Evolutionary conservation across 1,140 invertebrate genomes (phyloP).

Genomic region (Drosophila ambigua): DNA sequence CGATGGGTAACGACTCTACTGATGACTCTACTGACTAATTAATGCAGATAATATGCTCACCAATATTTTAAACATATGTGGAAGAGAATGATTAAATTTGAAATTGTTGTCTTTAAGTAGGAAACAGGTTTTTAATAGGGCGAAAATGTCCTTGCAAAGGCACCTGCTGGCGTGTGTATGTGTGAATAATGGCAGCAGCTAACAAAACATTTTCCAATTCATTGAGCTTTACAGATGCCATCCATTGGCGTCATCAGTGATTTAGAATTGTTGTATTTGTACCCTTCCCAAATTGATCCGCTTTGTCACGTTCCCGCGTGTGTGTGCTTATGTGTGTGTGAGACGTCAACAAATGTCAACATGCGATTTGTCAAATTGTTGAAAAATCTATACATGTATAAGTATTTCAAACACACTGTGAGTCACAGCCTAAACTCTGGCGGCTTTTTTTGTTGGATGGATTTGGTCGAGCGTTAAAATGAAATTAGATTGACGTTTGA

Average conservation of each 20-base stretch:
- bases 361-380: constrained; percentile 82
- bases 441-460: constrained; percentile 29
- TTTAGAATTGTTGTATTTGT: constrained; percentile 41
- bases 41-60: no score
- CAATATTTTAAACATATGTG: no score
- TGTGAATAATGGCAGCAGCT: constrained; percentile 72
- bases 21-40: no score
- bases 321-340: constrained; percentile 21
- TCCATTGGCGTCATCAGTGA: constrained; percentile 59
- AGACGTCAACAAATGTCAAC: constrained; percentile 78
- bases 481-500: constrained; percentile 83
- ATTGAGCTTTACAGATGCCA: constrained; percentile 81
- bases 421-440: constrained; percentile 27
- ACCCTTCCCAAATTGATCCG: constrained; percentile 27
- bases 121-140: no score
- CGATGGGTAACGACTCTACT: no score
- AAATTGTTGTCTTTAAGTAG: no score
- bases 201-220: constrained; percentile 83
- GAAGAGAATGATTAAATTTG: no score
- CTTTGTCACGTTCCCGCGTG: constrained; percentile 51
- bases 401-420: constrained; percentile 23
- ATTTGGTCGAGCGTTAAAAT: constrained; percentile 74
- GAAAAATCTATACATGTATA: constrained; percentile 46
- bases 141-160: no score
- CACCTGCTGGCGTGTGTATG: constrained; percentile 47